phyloP scores from a whole-genome alignment of 1,140 invertebrate genomes.

The Lepidostoma basale region DNA sequence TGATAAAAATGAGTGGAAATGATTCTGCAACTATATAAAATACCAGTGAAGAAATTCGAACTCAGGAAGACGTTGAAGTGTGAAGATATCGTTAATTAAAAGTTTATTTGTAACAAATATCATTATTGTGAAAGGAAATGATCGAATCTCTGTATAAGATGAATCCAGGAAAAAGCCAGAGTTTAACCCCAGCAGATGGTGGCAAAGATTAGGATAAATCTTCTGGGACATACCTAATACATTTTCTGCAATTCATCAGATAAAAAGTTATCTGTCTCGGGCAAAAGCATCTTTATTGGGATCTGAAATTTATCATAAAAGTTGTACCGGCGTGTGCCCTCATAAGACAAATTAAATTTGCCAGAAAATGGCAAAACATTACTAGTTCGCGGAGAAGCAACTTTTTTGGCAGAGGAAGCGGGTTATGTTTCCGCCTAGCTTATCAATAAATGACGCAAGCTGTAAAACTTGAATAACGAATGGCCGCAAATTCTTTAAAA shows the following conservation, averaged over 20 bases:
- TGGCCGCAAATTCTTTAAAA: conserved; percentile 12
- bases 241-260: neutral
- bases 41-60: neutral
- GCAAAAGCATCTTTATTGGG: neutral
- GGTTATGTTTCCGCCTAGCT: conserved; percentile 20
- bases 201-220: too few species aligned
- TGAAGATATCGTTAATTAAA: too few species aligned
- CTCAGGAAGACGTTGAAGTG: neutral
- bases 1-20: neutral
- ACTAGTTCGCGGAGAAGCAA: neutral
- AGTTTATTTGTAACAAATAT: too few species aligned
- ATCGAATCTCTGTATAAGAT: too few species aligned
- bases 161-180: too few species aligned
- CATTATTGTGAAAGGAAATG: too few species aligned
- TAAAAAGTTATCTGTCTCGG: neutral
- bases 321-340: neutral
- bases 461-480: conserved; percentile 13
- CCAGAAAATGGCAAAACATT: conserved; percentile 5
- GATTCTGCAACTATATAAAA: neutral
- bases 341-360: conserved; percentile 13
- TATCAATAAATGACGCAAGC: conserved; percentile 25
- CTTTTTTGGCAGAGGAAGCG: conserved; percentile 24
- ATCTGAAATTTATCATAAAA: conserved; percentile 15
- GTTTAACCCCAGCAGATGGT: too few species aligned
- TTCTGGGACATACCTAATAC: too few species aligned